Conservation (phyloP, 2,888 invertebrate genomes). For the Callyntrura sp. region DNA sequence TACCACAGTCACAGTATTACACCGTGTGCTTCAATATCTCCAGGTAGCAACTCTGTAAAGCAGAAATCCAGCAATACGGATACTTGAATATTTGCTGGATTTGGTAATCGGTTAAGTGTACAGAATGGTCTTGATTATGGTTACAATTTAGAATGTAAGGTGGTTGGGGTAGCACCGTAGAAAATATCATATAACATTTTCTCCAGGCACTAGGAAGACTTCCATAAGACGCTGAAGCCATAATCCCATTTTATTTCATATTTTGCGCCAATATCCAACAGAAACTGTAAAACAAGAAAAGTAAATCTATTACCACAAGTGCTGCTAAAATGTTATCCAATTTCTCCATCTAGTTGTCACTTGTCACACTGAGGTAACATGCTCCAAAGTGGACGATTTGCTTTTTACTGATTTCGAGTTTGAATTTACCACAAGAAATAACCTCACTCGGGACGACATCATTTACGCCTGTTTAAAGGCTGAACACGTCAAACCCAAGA, state of each 20-base stretch:
- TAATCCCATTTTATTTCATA: too few species aligned
- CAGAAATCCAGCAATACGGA: slow-evolving; percentile 61
- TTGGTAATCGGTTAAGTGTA: slow-evolving; percentile 65
- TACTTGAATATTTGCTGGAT: slow-evolving; percentile 73
- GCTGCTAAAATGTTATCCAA: slow-evolving; percentile 71
- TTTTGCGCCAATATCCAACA: too few species aligned
- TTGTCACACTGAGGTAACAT: slow-evolving; percentile 15
- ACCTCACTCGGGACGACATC: slow-evolving; percentile 38
- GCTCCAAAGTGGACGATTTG: not conserved
- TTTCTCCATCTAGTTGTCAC: slow-evolving; percentile 56
- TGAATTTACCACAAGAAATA: slow-evolving; percentile 74
- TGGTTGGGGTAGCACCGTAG: slow-evolving; percentile 69
- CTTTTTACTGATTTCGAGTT: slow-evolving; percentile 29
- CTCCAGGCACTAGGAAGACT: slow-evolving; percentile 78
- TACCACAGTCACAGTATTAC: slow-evolving; percentile 76
- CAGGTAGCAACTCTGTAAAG: slow-evolving; percentile 58
- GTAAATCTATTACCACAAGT: slow-evolving; percentile 72
- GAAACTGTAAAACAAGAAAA: too few species aligned
- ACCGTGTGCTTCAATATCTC: slow-evolving; percentile 65
- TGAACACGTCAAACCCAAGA: slow-evolving; percentile 73
- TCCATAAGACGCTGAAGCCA: slow-evolving; percentile 72
- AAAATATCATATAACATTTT: slow-evolving; percentile 73
- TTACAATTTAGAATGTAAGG: slow-evolving; percentile 70
- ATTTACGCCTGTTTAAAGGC: slow-evolving; percentile 68
- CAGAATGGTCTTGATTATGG: slow-evolving; percentile 35